These are phyloP conservation scores for Actias luna DNA, from an alignment of 2,888 invertebrate genomes.

Conservation along the genomic window DNA sequence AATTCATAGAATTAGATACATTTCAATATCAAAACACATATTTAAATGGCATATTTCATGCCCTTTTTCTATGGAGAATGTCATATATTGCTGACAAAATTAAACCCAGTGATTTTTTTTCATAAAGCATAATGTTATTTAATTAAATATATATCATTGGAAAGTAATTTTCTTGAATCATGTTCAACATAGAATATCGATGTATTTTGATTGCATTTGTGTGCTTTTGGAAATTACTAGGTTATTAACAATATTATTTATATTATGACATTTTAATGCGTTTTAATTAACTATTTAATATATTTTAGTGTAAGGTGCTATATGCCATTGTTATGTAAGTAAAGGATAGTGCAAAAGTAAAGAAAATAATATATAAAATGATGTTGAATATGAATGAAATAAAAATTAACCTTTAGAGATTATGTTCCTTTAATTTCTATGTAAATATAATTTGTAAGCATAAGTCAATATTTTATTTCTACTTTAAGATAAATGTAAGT, in stretches of 20 bases:
- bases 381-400: background rate
- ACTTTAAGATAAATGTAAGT: background rate
- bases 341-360: conserved; percentile 8
- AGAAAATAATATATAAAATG: conserved; percentile 10
- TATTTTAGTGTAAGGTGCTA: background rate
- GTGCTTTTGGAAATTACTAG: too few species aligned
- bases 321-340: background rate
- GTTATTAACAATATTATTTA: background rate
- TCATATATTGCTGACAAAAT: background rate
- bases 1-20: background rate
- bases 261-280: background rate
- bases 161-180: too few species aligned
- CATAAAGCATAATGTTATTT: too few species aligned
- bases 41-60: background rate
- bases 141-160: too few species aligned
- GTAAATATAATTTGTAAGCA: conserved; percentile 8
- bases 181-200: too few species aligned
- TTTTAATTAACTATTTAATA: background rate
- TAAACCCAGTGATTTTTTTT: background rate
- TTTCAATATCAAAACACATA: background rate
- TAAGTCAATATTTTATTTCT: background rate
- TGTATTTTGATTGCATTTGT: too few species aligned
- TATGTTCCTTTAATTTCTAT: conserved; percentile 8
- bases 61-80: background rate
- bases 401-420: background rate